A percentile compares a stretch with the other conserved stretches of the same genome.
phyloP scores from a whole-genome alignment of 2,797 vertebrate genomes.

The Semotilus atromaculatus region DNA sequence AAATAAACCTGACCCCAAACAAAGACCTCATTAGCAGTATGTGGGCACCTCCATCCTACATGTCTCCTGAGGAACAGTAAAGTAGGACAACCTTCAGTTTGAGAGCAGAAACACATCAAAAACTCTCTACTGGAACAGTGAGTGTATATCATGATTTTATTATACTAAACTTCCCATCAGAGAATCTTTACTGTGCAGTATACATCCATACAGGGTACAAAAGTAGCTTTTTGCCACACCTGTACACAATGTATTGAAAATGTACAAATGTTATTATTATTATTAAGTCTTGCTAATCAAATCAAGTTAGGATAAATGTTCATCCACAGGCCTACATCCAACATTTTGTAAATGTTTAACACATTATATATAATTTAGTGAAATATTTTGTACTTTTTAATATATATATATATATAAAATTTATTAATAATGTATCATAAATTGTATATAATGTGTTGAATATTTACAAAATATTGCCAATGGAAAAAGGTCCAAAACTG shows the following conservation, averaged over 20 bases:
- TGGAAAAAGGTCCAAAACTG: not conserved
- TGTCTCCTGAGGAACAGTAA: not conserved
- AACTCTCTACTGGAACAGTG: not conserved
- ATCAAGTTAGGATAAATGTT: not conserved
- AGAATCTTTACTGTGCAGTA: not conserved
- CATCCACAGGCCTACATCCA: not conserved
- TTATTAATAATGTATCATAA: too few relatives aligned
- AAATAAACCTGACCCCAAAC: conserved; percentile 9
- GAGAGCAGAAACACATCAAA: not conserved
- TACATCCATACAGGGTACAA: not conserved
- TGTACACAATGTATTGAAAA: not conserved
- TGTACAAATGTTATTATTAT: not conserved
- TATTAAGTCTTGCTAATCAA: not conserved
- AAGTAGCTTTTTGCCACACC: not conserved
- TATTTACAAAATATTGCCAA: not conserved
- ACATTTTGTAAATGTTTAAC: not conserved
- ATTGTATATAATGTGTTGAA: too few relatives aligned
- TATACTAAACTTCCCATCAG: not conserved
- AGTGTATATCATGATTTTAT: not conserved
- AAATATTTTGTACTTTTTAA: not conserved
- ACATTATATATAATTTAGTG: not conserved
- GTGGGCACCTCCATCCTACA: conserved; percentile 1
- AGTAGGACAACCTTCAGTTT: conserved; percentile 18
- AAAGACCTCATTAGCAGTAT: conserved; percentile 30
- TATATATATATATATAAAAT: too few relatives aligned